Conservation (phyloP, 2,888 invertebrate genomes). For the Eupithecia exiguata region DNA sequence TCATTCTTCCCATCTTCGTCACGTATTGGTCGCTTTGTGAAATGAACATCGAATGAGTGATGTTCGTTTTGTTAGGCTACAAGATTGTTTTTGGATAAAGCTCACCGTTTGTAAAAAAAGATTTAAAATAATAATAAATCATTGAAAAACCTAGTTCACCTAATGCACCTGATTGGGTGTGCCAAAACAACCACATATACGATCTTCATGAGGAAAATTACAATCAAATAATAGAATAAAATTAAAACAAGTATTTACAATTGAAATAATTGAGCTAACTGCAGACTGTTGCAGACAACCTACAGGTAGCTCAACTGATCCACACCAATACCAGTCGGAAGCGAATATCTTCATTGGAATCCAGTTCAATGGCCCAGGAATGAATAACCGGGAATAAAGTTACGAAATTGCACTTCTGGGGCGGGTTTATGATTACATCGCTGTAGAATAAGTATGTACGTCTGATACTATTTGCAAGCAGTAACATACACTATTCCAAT, state of each 20-base stretch:
- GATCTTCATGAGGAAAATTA: too few species aligned
- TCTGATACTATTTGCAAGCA: slow-evolving; percentile 40
- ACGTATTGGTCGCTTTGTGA: slow-evolving; percentile 50
- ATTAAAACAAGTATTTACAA: too few species aligned
- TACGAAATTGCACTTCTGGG: slow-evolving; percentile 54
- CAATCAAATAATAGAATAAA: too few species aligned
- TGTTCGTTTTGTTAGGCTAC: slow-evolving; percentile 43
- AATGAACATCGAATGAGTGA: slow-evolving; percentile 59
- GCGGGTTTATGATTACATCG: slow-evolving; percentile 53
- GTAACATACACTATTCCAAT: slow-evolving; percentile 41
- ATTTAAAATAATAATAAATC: background rate
- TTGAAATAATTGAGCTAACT: too few species aligned
- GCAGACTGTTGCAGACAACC: too few species aligned
- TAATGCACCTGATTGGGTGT: too few species aligned
- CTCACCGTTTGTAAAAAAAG: background rate
- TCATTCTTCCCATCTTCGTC: slow-evolving; percentile 41
- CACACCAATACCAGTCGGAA: too few species aligned
- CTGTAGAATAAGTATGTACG: slow-evolving; percentile 50
- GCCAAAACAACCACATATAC: slow-evolving; percentile 56
- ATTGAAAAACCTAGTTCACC: background rate
- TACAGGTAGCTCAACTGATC: too few species aligned
- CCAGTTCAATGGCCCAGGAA: slow-evolving; percentile 52
- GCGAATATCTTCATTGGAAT: slow-evolving; percentile 49
- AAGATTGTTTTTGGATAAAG: background rate
- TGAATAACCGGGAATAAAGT: slow-evolving; percentile 54